Evolutionary conservation across 2,888 invertebrate genomes (phyloP), one percentile per base, ranked within the genome.

Genomic region (Drosophila diplacantha): DNA sequence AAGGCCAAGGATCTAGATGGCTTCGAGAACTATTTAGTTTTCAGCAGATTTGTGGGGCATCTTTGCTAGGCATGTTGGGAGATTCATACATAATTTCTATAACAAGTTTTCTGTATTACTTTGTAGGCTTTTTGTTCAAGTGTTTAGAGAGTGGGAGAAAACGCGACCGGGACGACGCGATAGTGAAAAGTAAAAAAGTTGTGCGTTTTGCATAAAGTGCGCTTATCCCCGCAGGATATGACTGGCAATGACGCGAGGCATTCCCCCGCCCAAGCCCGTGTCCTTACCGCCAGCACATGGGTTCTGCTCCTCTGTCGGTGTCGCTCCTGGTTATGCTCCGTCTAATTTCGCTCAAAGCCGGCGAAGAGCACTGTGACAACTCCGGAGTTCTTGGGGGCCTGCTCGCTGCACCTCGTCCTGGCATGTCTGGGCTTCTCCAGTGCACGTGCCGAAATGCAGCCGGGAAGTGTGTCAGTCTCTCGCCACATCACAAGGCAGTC

Each of bases 201-300:
- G 75, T 78, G 77, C 79, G 77, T 75, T 78, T 78, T 78, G 77
- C 77, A 78, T 78, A 81, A 78, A 78, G 81, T 78, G 77, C 81
- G 81, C 77, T 78, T 78, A 78, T 78, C 75, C 81, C 77, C 81
- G 68, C 75, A 78, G 77, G 77, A 78, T 75, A 78, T 78, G 77
- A 78, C 77, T 81, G 77, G 74, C 77, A 77, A 77, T 81, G 77
- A 75, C 64, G 75, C 75, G 66, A 67, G 57, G 51, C 72, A 60
- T 60, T 65, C 54, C 29, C 51, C 14, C 29, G 14, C 49, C 41
- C 41, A 26, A 11, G 24, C 24, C 29, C 29, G 20, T 16, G 12
- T 49, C 12, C 22, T n/a, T 29, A 11, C 29, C 29, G 8, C 43
- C 20, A 26, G 12, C 18, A 18, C 41, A 31, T 38, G 29, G 20